These are phyloP conservation scores for Chiroxiphia lanceolata DNA, from an alignment of 2,797 vertebrate genomes.

Conservation along the genomic window DNA sequence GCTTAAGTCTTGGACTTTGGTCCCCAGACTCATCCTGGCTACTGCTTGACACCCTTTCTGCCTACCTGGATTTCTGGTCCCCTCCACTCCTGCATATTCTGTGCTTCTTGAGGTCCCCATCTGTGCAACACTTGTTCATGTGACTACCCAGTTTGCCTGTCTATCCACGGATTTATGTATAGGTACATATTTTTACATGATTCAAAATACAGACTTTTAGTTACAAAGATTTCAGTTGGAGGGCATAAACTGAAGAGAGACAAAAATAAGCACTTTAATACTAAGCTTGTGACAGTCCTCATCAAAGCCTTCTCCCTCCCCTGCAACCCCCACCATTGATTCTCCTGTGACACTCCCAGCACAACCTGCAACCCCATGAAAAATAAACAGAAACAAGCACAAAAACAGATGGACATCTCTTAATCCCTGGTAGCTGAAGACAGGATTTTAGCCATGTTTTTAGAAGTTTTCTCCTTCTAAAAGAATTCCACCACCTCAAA, in stretches of 20 bases:
- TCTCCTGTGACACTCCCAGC: too few species aligned
- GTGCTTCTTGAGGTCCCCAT: background rate
- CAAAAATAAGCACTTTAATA: background rate
- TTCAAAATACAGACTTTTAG: background rate
- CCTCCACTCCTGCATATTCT: background rate
- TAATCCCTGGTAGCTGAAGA: conserved; percentile 42
- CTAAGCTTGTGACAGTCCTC: background rate
- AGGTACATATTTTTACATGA: background rate
- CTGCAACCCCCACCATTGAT: background rate
- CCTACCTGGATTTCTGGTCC: background rate
- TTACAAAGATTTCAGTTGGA: background rate
- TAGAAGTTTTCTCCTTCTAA: conserved; percentile 21
- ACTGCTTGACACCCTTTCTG: background rate
- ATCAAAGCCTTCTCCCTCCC: background rate
- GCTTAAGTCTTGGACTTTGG: background rate
- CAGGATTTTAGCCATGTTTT: conserved; percentile 40
- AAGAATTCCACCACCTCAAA: background rate
- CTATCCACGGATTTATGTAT: background rate
- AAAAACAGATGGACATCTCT: conserved; percentile 59
- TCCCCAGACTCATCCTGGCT: background rate
- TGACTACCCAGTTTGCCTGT: background rate
- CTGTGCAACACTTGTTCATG: background rate
- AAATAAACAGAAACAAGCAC: conserved; percentile 58
- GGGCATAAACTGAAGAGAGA: background rate
- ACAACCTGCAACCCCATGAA: background rate